phyloP scores from a whole-genome alignment of 2,888 invertebrate genomes.

The Pyralis farinalis region DNA sequence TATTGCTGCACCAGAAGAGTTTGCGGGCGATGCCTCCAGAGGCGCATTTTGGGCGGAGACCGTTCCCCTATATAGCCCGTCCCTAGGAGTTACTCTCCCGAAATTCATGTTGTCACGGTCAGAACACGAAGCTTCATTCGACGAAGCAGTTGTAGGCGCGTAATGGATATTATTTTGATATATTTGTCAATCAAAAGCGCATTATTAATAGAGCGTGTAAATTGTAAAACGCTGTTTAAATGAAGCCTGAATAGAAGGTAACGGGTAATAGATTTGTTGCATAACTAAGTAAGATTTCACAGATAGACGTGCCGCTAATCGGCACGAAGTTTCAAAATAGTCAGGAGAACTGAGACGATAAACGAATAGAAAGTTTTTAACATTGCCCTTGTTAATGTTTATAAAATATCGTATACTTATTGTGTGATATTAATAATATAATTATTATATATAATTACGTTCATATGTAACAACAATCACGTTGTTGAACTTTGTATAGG shows the following conservation, averaged over 20 bases:
- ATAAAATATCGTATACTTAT: slow-evolving; percentile 15
- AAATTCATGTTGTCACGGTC: slow-evolving; percentile 85
- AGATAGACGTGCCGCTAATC: slow-evolving; percentile 36
- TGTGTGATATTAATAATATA: slow-evolving; percentile 15
- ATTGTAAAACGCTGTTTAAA: slow-evolving; percentile 53
- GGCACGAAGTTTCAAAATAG: slow-evolving; percentile 36
- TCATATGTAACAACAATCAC: slow-evolving; percentile 10
- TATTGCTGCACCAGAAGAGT: slow-evolving; percentile 71
- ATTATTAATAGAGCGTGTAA: slow-evolving; percentile 71
- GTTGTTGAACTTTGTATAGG: slow-evolving; percentile 26
- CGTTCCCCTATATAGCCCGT: slow-evolving; percentile 82
- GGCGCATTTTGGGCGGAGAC: slow-evolving; percentile 86
- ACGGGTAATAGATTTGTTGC: slow-evolving; percentile 55
- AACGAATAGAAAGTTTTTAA: slow-evolving; percentile 24
- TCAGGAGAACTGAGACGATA: slow-evolving; percentile 25
- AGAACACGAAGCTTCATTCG: slow-evolving; percentile 85
- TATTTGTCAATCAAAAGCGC: slow-evolving; percentile 52
- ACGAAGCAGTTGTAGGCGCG: slow-evolving; percentile 74
- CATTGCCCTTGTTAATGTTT: slow-evolving; percentile 27
- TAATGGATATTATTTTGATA: slow-evolving; percentile 47
- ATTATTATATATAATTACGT: slow-evolving; percentile 10
- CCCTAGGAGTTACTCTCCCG: slow-evolving; percentile 83
- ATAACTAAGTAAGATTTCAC: slow-evolving; percentile 65
- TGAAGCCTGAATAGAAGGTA: slow-evolving; percentile 55
- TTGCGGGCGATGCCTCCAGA: slow-evolving; percentile 77